These are phyloP conservation scores for Onychostoma macrolepis DNA, from an alignment of 2,113 vertebrate species.

Conservation along the genomic window DNA sequence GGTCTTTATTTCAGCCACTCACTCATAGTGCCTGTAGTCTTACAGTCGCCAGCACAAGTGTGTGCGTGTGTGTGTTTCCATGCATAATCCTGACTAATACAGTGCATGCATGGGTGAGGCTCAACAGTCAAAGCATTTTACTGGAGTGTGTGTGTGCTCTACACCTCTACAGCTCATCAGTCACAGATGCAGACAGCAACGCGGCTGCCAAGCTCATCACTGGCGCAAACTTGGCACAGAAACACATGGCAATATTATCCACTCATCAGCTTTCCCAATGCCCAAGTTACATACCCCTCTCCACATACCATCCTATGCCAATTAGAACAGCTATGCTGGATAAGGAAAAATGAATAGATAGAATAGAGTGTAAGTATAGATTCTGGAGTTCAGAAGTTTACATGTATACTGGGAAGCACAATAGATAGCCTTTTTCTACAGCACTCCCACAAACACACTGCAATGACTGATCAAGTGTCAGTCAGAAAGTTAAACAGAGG, in stretches of 20 bases:
- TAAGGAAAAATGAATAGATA: background rate
- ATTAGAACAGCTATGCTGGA: background rate
- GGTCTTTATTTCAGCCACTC: slow-evolving; percentile 71
- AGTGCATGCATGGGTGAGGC: slow-evolving; percentile 6
- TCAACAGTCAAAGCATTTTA: slow-evolving; percentile 28
- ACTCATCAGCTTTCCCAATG: slow-evolving; percentile 20
- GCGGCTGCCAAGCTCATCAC: background rate
- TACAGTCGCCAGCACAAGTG: slow-evolving; percentile 26
- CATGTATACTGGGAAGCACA: background rate
- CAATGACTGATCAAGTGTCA: slow-evolving; percentile 37
- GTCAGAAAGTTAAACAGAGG: slow-evolving; percentile 30
- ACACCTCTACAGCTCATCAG: slow-evolving; percentile 33
- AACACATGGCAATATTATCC: slow-evolving; percentile 2
- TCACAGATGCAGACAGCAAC: slow-evolving; percentile 26
- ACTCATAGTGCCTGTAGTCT: slow-evolving; percentile 60
- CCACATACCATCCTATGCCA: slow-evolving; percentile 5
- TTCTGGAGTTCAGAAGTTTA: slow-evolving; percentile 3
- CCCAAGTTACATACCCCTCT: background rate
- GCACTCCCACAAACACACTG: background rate
- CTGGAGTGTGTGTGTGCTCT: slow-evolving; percentile 10
- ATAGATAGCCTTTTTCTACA: slow-evolving; percentile 12
- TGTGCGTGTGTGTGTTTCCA: slow-evolving; percentile 42
- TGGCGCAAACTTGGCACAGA: slow-evolving; percentile 31
- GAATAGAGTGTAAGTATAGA: background rate
- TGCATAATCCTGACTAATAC: slow-evolving; percentile 16